A percentile compares a stretch with the other conserved stretches of the same genome.
phyloP scores from a whole-genome alignment of 1,140 invertebrate species.

The Nasonia giraulti region DNA sequence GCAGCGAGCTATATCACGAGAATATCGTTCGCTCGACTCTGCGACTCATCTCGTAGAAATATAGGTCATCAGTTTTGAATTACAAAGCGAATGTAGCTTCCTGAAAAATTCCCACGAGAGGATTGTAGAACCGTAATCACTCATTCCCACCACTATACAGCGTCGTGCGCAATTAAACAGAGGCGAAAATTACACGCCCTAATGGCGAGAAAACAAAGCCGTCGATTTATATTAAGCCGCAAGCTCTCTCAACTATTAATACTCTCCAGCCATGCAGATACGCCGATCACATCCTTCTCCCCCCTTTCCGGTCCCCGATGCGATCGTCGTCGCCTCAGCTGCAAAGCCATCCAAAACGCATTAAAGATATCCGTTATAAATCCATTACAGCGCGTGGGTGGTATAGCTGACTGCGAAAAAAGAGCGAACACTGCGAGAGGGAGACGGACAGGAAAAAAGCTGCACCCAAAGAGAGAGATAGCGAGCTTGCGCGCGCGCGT shows the following conservation, averaged over 20 bases:
- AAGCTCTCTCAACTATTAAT: neutral
- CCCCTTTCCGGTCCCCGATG: too few species aligned
- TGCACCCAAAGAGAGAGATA: neutral
- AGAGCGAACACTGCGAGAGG: neutral
- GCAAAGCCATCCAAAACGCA: conserved; percentile 1
- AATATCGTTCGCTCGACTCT: neutral
- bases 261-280: neutral
- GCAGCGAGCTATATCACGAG: too few species aligned
- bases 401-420: neutral
- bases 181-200: too few species aligned
- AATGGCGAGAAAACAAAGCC: too few species aligned
- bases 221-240: neutral
- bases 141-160: too few species aligned
- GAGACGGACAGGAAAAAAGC: neutral
- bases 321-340: too few species aligned
- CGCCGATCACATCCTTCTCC: neutral
- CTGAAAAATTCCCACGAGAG: neutral
- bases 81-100: neutral
- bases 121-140: neutral
- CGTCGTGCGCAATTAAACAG: too few species aligned
- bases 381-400: neutral
- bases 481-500: neutral
- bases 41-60: neutral
- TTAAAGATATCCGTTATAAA: conserved; percentile 1
- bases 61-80: neutral